These are phyloP conservation scores for Labroides dimidiatus DNA, from an alignment of 2,797 vertebrate genomes.

Conservation along the genomic window DNA sequence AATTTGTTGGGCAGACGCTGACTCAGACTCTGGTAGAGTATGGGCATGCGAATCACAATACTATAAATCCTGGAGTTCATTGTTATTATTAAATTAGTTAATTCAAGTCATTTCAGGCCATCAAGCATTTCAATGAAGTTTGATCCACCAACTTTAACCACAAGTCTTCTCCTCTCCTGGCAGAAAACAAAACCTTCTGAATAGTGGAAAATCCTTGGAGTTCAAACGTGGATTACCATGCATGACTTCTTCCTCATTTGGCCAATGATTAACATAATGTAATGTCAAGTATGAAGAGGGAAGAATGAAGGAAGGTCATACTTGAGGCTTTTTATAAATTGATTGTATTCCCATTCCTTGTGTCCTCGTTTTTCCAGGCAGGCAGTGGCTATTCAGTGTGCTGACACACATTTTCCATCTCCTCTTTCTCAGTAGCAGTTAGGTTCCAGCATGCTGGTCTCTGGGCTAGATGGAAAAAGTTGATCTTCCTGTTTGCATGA, in stretches of 20 bases:
- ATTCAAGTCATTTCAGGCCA: slow-evolving; percentile 17
- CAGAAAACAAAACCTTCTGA: slow-evolving; percentile 3
- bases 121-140: slow-evolving; percentile 22
- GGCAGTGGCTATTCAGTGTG: slow-evolving; percentile 44
- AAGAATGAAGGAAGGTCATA: slow-evolving; percentile 45
- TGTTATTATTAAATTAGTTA: slow-evolving; percentile 1
- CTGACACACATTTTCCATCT: slow-evolving; percentile 77
- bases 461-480: slow-evolving; percentile 53
- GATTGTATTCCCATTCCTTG: slow-evolving; percentile 66
- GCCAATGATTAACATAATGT: slow-evolving; percentile 33
- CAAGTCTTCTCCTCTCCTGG: background rate
- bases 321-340: slow-evolving; percentile 62
- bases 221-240: slow-evolving; percentile 18
- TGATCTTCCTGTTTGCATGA: slow-evolving; percentile 19
- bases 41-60: no score
- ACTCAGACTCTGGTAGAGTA: no score
- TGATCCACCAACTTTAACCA: slow-evolving; percentile 21
- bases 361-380: slow-evolving; percentile 68
- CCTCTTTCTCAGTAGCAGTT: slow-evolving; percentile 37
- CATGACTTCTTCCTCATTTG: slow-evolving; percentile 27
- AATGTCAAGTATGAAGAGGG: slow-evolving; percentile 30
- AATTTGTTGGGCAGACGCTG: no score
- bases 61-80: slow-evolving; percentile 7
- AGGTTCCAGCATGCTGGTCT: slow-evolving; percentile 41
- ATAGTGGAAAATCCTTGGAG: slow-evolving; percentile 12